These are phyloP conservation scores for Aphodius sticticus DNA, from an alignment of 2,888 invertebrate species.

Conservation along the genomic window DNA sequence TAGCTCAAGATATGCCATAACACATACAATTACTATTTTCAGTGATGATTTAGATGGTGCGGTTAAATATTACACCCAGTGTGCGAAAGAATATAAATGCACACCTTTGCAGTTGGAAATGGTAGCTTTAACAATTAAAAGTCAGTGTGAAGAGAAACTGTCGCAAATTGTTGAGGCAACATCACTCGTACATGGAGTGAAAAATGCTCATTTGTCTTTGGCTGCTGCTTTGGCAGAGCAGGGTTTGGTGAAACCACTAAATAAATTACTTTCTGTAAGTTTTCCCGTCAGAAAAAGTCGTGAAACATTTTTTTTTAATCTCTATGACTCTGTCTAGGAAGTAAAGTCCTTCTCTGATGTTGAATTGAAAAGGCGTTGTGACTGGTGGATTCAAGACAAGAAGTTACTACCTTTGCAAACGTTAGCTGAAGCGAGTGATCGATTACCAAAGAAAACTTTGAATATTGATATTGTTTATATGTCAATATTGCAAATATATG, in stretches of 20 bases:
- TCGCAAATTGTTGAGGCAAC: conserved; percentile 54
- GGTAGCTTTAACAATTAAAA: conserved; percentile 57
- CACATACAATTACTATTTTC: conserved; percentile 37
- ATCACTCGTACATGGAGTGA: conserved; percentile 58
- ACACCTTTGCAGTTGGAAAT: conserved; percentile 74
- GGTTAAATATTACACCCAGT: conserved; percentile 63
- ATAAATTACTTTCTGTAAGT: conserved; percentile 61
- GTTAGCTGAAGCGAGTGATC: conserved; percentile 45
- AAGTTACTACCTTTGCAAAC: conserved; percentile 50
- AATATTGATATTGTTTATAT: conserved; percentile 60
- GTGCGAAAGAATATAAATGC: conserved; percentile 64
- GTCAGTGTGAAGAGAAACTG: conserved; percentile 57
- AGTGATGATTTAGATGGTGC: conserved; percentile 64
- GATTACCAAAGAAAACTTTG: conserved; percentile 49
- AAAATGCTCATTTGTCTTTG: conserved; percentile 61
- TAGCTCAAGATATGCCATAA: conserved; percentile 31
- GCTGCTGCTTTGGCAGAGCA: conserved; percentile 66
- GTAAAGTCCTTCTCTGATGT: conserved; percentile 55
- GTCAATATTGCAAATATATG: conserved; percentile 62
- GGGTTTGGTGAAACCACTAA: conserved; percentile 62
- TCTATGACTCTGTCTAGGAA: conserved; percentile 53
- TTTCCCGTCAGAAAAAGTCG: not conserved
- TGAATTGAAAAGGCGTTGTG: conserved; percentile 51
- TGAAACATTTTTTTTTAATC: conserved; percentile 49
- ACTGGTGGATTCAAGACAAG: conserved; percentile 52